Evolutionary conservation across 2,797 vertebrate genomes (phyloP), one percentile per base, ranked within the genome.

Genomic region (Acanthiza pusilla): DNA sequence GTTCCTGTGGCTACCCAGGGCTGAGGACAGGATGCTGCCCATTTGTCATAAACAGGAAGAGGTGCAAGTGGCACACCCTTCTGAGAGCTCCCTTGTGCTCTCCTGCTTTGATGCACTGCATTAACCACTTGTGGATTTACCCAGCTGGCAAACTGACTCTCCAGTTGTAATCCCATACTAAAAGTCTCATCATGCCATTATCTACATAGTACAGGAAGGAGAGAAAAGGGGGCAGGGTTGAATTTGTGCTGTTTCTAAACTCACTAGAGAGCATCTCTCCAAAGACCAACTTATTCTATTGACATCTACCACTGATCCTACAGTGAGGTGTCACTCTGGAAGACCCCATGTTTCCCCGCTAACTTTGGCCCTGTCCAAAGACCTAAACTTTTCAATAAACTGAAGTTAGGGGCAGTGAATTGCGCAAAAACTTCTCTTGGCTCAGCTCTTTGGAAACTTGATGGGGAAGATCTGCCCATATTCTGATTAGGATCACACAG

Each of bases 31-130:
- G 36, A 68, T 62, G 45, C 51, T 73, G 47, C 80, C 82, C 23
- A 4, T 66, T 76, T 91, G 57, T 55, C 48, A 10, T 7, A 12
- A 76, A 55, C 14, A 34, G 50, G 25, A 53, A 50, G 55, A 71
- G 34, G 5, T 76, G 29, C 7, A 1, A 0, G 0, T 20, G 55
- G 38, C 57, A 11, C 51, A 47, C 21, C 26, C 55, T 58, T 88
- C 55, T 65, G 60, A 51, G 72, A 82, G 55, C 63, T 73, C 1
- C 0, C 45, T 57, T 10, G 3, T 32, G 45, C 42, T 84, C 61
- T 78, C 34, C 19, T 34, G 5, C 67, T 91, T 57, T 51, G 60
- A 48, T 76, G 60, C 40, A 10, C 53, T 82, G 67, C 55, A 25
- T 63, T 82, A 71, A 45, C 45, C 54, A 32, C 48, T 77, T 26